Percentiles rank a stretch among this genome's conserved stretches.
Evolutionary conservation across 2,888 invertebrate genomes (phyloP).

Genomic region (Dryobotodes eremita): DNA sequence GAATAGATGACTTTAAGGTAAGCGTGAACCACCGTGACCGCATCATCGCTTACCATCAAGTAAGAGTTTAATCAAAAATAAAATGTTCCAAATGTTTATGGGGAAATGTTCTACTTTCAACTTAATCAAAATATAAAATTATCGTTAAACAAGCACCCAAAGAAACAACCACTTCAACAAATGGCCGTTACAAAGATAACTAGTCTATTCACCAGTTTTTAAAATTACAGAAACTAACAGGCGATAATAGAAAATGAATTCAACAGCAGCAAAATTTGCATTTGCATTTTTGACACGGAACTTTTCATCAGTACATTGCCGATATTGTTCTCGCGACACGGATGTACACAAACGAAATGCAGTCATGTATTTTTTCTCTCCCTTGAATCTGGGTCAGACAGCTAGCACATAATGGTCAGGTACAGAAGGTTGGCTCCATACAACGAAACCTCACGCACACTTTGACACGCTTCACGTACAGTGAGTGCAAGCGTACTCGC

Average conservation of each 20-base stretch:
- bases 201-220: neutral
- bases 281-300: conserved; percentile 45
- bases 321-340: conserved; percentile 52
- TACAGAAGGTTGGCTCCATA: neutral
- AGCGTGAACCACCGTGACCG: neutral
- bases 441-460: neutral
- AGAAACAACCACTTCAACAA: neutral
- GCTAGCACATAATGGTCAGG: neutral
- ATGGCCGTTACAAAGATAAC: neutral
- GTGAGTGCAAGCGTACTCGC: too few species aligned
- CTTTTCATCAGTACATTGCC: conserved; percentile 56
- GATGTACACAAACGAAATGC: conserved; percentile 54
- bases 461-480: neutral
- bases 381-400: conserved; percentile 46
- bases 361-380: conserved; percentile 45
- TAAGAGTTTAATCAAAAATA: too few species aligned
- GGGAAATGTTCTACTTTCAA: neutral
- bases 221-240: conserved; percentile 5
- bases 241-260: conserved; percentile 19
- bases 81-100: too few species aligned
- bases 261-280: conserved; percentile 23
- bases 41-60: neutral
- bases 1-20: neutral
- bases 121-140: neutral
- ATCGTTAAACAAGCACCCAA: neutral